phyloP scores from a whole-genome alignment of 92 coral and sea anemone species.

The Diadumene lineata region DNA sequence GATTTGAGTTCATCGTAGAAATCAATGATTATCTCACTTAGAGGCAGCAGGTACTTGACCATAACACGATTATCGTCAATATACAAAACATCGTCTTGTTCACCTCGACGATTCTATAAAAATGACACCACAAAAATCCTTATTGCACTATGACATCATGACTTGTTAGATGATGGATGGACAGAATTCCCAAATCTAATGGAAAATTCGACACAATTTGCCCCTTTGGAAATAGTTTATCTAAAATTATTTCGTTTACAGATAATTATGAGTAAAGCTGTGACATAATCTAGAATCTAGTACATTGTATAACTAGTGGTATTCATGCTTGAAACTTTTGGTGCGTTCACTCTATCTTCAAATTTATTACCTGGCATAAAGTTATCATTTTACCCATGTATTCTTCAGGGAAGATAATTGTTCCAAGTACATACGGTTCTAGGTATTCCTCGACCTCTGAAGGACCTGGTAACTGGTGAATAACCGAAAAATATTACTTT shows the following conservation, averaged over 20 bases:
- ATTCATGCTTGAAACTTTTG: too few relatives aligned
- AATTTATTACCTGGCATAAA: slow-evolving; percentile 80
- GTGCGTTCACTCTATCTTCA: too few relatives aligned
- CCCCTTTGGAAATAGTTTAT: too few relatives aligned
- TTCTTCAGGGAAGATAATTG: slow-evolving; percentile 85
- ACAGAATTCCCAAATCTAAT: too few relatives aligned
- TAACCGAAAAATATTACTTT: too few relatives aligned
- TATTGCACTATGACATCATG: neutral
- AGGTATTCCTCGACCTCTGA: slow-evolving; percentile 69
- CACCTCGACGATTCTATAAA: slow-evolving; percentile 80
- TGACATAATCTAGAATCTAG: too few relatives aligned
- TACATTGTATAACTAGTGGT: too few relatives aligned
- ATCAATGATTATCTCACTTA: slow-evolving; percentile 86
- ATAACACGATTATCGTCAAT: slow-evolving; percentile 91
- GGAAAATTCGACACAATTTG: too few relatives aligned
- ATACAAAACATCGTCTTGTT: slow-evolving; percentile 82
- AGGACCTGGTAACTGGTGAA: slow-evolving; percentile 82
- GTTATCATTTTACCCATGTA: slow-evolving; percentile 91
- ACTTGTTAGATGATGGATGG: too few relatives aligned
- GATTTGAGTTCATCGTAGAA: slow-evolving; percentile 94
- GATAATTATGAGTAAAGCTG: too few relatives aligned
- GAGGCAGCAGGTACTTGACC: slow-evolving; percentile 87
- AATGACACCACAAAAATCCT: neutral
- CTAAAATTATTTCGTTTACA: too few relatives aligned
- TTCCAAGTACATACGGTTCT: slow-evolving; percentile 90